Conservation (phyloP, 2,888 invertebrate species). For the Stomorhina lunata region DNA sequence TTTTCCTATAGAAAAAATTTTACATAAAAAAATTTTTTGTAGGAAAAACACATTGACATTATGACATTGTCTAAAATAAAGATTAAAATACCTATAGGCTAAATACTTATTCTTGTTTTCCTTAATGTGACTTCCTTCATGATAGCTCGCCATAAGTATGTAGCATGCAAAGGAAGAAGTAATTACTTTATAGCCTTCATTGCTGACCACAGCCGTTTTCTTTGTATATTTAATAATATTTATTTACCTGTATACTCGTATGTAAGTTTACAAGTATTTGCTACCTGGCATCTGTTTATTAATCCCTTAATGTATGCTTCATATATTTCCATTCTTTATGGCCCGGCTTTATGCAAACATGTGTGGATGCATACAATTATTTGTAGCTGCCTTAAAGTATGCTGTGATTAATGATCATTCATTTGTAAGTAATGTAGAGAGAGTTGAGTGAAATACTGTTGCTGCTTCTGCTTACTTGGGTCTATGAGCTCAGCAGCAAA, state of each 20-base stretch:
- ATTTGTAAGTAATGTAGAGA: slow-evolving; percentile 16
- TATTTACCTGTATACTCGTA: background rate
- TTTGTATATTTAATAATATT: background rate
- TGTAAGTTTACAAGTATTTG: background rate
- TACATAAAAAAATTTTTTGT: too few species aligned
- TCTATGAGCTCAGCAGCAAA: too few species aligned
- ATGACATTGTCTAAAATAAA: too few species aligned
- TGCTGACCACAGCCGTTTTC: background rate
- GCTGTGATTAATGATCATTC: slow-evolving; percentile 55
- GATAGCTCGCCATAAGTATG: too few species aligned
- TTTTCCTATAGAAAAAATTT: too few species aligned
- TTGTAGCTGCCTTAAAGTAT: slow-evolving; percentile 50
- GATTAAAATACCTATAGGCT: too few species aligned
- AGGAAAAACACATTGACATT: too few species aligned
- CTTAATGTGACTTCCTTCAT: too few species aligned
- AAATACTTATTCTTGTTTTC: too few species aligned
- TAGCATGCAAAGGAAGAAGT: too few species aligned
- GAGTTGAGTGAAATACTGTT: background rate
- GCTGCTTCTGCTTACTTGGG: too few species aligned
- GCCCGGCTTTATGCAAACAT: slow-evolving; percentile 38
- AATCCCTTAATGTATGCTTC: slow-evolving; percentile 19
- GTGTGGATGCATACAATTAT: slow-evolving; percentile 47
- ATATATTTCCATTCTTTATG: slow-evolving; percentile 21
- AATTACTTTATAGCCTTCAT: background rate
- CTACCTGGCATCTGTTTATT: background rate